Base-by-base conservation (phyloP, 2,797 vertebrate species). In the Chelidonichthys spinosus region DNA sequence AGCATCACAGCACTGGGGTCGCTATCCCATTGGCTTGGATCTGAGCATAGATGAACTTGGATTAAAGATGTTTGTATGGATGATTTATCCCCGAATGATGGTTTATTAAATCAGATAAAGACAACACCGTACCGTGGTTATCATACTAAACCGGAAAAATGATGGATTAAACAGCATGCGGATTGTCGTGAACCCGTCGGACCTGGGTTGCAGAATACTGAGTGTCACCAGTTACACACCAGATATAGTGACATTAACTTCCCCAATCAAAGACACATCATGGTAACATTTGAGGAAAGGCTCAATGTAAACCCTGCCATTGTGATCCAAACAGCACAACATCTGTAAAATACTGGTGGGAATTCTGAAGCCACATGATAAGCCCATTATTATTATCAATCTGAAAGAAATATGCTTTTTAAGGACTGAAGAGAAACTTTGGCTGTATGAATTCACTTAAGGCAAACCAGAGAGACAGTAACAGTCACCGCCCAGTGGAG, bases 361-460 rank as follows among this genome's bases (percentile, higher is more conserved):
- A 67, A 13, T 39, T 36, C 14, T 50, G 68, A 65, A 25, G 74
- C 32, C 42, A 53, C 50, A 37, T 25, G 4, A 37, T 53, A n/a
- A 55, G 40, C 72, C 37, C 11, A 25, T 25, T 11, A 43, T 18
- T 63, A n/a, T 60, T 36, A 65, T 25, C 46, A 50, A n/a, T 63
- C 47, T 68, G 53, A 39, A 15, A 65, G 69, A 52, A 39, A 61
- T 18, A 40, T 2, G 47, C 37, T 66, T 73, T 33, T 44, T 42
- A 71, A 77, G 40, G 35, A 47, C 53, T 44, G 55, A 49, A 67
- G 32, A 46, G 65, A 65, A 69, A 85, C 78, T 70, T 81, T 76
- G 84, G 78, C 80, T 83, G 78, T 43, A 74, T 59, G 74, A 75
- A 72, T 85, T n/a, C 66, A 75, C 62, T 83, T 73, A 75, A 79